phyloP scores from a whole-genome alignment of 1,140 invertebrate genomes.

The Macrotrachela quadricornifera region DNA sequence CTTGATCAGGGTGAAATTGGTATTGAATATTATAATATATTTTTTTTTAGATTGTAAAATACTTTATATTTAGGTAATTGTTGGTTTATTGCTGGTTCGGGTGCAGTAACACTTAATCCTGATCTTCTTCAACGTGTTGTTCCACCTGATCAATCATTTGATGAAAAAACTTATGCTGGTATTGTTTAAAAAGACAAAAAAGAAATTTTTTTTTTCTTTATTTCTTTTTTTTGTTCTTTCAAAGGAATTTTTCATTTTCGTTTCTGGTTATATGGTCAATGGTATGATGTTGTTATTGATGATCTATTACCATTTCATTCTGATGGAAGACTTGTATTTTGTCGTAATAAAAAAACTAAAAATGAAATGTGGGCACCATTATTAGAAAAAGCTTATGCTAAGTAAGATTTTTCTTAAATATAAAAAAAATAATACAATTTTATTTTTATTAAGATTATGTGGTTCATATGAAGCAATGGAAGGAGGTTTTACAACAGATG shows the following conservation, averaged over 20 bases:
- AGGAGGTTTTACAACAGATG: conserved; percentile 22
- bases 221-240: not conserved
- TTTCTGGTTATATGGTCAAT: conserved; percentile 33
- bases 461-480: conserved; percentile 21
- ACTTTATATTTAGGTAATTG: not conserved
- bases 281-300: conserved; percentile 31
- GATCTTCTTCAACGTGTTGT: conserved; percentile 1
- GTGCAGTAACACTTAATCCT: not conserved
- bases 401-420: conserved; percentile 21
- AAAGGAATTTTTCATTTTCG: conserved; percentile 25
- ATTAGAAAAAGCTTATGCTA: conserved; percentile 34
- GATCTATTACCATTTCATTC: conserved; percentile 25
- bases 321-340: not conserved
- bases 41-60: not conserved
- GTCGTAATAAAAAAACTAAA: too few species aligned
- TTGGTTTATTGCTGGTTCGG: conserved; percentile 2
- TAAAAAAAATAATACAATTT: too few species aligned
- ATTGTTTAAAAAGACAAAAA: too few species aligned
- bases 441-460: conserved; percentile 12
- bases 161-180: conserved; percentile 13
- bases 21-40: too few species aligned
- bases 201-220: conserved; percentile 5
- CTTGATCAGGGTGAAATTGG: conserved; percentile 6
- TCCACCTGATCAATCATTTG: conserved; percentile 5
- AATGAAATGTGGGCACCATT: conserved; percentile 35